Evolutionary conservation across 2,888 invertebrate species (phyloP).

Genomic region (Allacma fusca): DNA sequence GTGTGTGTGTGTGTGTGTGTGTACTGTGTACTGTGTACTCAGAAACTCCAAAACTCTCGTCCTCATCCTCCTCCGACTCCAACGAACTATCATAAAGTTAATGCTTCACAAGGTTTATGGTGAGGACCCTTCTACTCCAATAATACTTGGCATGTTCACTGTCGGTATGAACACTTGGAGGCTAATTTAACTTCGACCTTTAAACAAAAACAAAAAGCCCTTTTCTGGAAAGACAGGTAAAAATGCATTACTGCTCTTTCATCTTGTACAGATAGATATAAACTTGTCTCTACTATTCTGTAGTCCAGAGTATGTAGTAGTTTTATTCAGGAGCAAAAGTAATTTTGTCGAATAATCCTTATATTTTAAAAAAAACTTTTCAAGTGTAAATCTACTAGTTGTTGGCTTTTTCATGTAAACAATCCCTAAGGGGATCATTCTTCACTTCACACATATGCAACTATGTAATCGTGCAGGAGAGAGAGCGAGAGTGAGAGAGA

Average conservation of each 20-base stretch:
- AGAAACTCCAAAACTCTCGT: not conserved
- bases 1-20: no score
- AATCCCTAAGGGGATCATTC: conserved; percentile 2
- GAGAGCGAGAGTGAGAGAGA: not conserved
- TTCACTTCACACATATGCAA: conserved; percentile 17
- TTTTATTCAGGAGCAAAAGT: not conserved
- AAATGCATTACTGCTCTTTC: not conserved
- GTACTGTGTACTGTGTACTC: not conserved
- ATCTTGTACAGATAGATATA: no score
- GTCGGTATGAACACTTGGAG: not conserved
- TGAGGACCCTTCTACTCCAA: not conserved
- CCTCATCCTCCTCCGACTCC: not conserved
- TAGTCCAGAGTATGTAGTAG: no score
- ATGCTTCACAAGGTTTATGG: conserved; percentile 12
- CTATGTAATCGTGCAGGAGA: not conserved
- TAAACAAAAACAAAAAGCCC: not conserved
- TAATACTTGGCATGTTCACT: not conserved
- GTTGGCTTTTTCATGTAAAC: conserved; percentile 8
- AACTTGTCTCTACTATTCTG: no score
- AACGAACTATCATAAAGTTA: conserved; percentile 2
- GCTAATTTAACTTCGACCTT: not conserved
- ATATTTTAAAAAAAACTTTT: not conserved
- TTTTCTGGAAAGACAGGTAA: not conserved
- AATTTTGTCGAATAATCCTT: not conserved
- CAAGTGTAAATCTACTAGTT: conserved; percentile 4